Conservation (phyloP, 2,888 invertebrate species). For the Ichneumoninae sp. region DNA sequence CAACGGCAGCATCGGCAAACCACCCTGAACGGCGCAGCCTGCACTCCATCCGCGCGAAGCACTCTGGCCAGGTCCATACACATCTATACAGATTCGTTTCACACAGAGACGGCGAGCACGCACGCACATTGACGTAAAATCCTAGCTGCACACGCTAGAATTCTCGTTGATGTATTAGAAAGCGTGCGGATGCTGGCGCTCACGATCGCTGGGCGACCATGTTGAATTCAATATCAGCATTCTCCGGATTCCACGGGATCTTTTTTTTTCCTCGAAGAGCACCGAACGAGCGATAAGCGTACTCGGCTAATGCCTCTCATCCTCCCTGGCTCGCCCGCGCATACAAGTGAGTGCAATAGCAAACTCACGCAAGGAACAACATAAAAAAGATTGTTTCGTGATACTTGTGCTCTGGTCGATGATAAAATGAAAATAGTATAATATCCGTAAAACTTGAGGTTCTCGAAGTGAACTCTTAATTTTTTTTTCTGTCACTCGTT, state of each 20-base stretch:
- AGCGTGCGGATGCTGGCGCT: constrained; percentile 58
- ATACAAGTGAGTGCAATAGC: neutral
- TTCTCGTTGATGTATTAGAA: constrained; percentile 51
- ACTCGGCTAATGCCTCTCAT: constrained; percentile 22
- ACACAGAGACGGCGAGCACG: constrained; percentile 45
- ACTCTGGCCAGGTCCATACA: constrained; percentile 18
- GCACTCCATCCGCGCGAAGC: constrained; percentile 63
- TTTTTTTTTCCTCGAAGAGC: constrained; percentile 70
- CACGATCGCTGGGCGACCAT: constrained; percentile 79
- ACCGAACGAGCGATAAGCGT: constrained; percentile 35
- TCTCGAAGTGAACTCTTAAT: constrained; percentile 15
- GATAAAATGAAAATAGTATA: constrained; percentile 47
- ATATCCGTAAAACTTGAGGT: constrained; percentile 45
- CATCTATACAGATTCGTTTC: constrained; percentile 39
- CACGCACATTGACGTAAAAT: constrained; percentile 67
- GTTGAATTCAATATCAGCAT: constrained; percentile 84
- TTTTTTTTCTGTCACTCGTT: neutral
- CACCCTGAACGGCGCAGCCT: constrained; percentile 71
- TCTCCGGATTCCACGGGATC: constrained; percentile 79
- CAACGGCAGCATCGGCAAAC: constrained; percentile 67
- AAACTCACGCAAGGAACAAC: constrained; percentile 26
- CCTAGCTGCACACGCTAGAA: constrained; percentile 47
- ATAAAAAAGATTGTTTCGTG: constrained; percentile 23
- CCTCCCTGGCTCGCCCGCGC: neutral
- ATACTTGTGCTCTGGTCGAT: constrained; percentile 29